These are phyloP conservation scores for Sebastes nivosus DNA, from an alignment of 2,797 vertebrate genomes.

Conservation along the genomic window DNA sequence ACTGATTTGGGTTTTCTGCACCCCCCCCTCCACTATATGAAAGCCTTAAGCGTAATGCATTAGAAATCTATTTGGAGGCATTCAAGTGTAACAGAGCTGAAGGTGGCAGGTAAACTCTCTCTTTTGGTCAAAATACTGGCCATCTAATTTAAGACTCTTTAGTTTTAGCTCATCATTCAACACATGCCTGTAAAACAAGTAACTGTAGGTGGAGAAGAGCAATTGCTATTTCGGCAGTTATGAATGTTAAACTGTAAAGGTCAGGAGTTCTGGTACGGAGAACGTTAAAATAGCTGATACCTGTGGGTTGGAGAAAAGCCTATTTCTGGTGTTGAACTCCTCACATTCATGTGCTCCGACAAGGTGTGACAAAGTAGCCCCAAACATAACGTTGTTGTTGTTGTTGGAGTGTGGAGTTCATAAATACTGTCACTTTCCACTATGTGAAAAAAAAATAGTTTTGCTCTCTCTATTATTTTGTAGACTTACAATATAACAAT, in stretches of 20 bases:
- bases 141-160: conserved; percentile 6
- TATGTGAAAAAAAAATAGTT: neutral
- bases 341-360: conserved; percentile 5
- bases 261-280: neutral
- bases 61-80: conserved; percentile 54
- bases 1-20: conserved; percentile 56
- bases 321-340: neutral
- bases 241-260: neutral
- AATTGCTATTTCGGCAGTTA: neutral
- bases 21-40: conserved; percentile 1
- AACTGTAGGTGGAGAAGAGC: neutral
- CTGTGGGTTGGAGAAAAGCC: neutral
- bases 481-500: neutral
- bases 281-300: neutral
- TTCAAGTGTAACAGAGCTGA: conserved; percentile 15
- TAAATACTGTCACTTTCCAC: conserved; percentile 34
- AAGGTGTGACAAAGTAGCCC: conserved; percentile 3
- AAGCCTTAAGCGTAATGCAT: conserved; percentile 46
- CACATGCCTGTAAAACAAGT: neutral
- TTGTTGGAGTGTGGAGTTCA: conserved; percentile 1
- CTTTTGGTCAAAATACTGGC: conserved; percentile 1
- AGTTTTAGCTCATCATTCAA: neutral
- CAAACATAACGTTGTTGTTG: conserved; percentile 16
- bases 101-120: conserved; percentile 30
- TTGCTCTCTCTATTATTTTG: conserved; percentile 9